Percentiles rank a stretch among this genome's conserved stretches.
These are phyloP conservation scores for Halcyon badia DNA, from an alignment of 2,797 vertebrate species.

Conservation along the genomic window DNA sequence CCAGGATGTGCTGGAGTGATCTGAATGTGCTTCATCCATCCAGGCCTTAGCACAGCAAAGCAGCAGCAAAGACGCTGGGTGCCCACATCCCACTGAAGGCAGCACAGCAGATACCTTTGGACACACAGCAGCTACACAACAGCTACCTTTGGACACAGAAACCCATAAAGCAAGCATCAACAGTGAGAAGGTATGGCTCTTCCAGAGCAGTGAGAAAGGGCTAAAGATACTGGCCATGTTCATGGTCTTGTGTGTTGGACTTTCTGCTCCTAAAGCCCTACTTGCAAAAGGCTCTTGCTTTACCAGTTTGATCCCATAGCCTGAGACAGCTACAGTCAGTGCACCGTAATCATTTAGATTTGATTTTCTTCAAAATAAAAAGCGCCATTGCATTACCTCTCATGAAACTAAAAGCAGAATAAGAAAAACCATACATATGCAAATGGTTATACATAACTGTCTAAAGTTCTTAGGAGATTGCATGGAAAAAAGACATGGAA, in stretches of 20 bases:
- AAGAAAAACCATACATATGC: not conserved
- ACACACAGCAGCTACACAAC: not conserved
- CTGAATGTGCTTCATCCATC: fast-evolving
- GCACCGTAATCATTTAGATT: not conserved
- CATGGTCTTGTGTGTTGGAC: not conserved
- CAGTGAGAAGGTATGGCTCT: not conserved
- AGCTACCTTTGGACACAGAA: not conserved
- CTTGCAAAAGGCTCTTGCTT: not conserved
- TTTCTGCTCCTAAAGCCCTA: not conserved
- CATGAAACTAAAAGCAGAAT: conserved; percentile 2
- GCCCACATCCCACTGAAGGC: too few species aligned
- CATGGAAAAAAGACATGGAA: conserved; percentile 54
- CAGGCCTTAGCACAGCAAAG: not conserved
- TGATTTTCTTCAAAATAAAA: not conserved
- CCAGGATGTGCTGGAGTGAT: fast-evolving
- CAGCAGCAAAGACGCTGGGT: not conserved
- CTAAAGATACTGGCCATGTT: not conserved
- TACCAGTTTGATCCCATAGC: not conserved
- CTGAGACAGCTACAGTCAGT: not conserved
- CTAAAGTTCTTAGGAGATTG: conserved; percentile 23
- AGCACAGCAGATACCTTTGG: not conserved
- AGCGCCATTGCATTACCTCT: not conserved
- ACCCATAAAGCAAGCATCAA: not conserved
- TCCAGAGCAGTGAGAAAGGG: not conserved
- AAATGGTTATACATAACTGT: conserved; percentile 34